Evolutionary conservation across 2,113 vertebrate genomes (phyloP).

Genomic region (Spermophilus dauricus): DNA sequence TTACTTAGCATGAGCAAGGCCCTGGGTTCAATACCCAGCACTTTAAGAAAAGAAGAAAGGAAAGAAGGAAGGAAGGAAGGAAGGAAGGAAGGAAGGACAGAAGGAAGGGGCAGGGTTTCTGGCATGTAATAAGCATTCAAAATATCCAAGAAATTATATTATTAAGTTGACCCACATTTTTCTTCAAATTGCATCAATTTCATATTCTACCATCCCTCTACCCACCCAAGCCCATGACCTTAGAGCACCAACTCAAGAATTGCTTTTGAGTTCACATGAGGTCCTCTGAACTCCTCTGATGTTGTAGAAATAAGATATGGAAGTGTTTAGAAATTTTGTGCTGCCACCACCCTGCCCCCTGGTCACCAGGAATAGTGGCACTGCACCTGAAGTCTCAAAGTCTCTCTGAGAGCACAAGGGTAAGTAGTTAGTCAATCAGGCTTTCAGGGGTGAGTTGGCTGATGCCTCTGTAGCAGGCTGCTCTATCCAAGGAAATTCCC

Average conservation of each 20-base stretch:
- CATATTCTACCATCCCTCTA: not conserved
- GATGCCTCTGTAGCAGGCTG: too few species aligned
- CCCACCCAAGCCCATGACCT: not conserved
- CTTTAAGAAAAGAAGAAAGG: too few species aligned
- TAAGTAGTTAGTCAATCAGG: accelerated
- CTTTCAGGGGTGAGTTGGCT: not conserved
- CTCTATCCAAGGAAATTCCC: not conserved
- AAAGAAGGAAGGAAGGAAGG: too few species aligned
- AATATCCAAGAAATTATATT: not conserved
- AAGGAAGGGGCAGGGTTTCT: not conserved
- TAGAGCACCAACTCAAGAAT: not conserved
- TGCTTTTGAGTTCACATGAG: not conserved
- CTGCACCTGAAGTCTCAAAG: not conserved
- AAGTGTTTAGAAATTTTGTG: not conserved
- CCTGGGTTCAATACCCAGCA: not conserved
- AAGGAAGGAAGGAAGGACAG: too few species aligned
- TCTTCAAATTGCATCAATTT: not conserved
- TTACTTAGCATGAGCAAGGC: not conserved
- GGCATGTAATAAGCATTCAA: not conserved
- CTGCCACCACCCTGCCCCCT: too few species aligned
- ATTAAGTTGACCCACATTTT: not conserved
- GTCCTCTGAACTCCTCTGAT: not conserved
- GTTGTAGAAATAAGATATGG: not conserved
- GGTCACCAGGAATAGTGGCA: not conserved
- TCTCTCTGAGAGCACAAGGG: not conserved